phyloP scores from a whole-genome alignment of 2,113 vertebrate species.

The Delphinapterus leucas region DNA sequence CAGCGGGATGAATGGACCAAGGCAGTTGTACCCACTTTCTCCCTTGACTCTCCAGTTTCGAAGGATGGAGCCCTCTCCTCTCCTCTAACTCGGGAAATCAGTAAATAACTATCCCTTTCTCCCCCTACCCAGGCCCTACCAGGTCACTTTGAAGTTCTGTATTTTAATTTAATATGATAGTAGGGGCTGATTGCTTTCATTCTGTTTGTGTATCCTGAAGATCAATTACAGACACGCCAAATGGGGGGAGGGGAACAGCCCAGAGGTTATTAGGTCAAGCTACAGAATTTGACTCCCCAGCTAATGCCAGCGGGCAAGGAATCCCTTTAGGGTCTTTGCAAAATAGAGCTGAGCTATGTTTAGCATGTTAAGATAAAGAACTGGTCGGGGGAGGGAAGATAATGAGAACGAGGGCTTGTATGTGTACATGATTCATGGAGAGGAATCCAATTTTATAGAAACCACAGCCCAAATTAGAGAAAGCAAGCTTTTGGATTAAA shows the following conservation, averaged over 20 bases:
- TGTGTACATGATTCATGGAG: slow-evolving; percentile 78
- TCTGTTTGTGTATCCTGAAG: background rate
- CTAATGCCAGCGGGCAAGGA: slow-evolving; percentile 63
- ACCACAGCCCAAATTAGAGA: slow-evolving; percentile 82
- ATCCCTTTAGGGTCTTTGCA: slow-evolving; percentile 69
- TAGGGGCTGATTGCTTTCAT: background rate
- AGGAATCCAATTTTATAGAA: slow-evolving; percentile 80
- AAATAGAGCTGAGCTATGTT: slow-evolving; percentile 73
- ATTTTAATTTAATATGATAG: background rate
- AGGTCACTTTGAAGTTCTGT: background rate
- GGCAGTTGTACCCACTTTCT: background rate
- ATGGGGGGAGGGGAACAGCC: background rate
- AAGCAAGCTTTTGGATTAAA: slow-evolving; percentile 81
- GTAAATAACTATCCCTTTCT: background rate
- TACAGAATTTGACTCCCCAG: slow-evolving; percentile 57
- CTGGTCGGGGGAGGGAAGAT: slow-evolving; percentile 12
- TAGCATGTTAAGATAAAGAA: slow-evolving; percentile 68
- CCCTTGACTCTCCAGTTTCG: background rate
- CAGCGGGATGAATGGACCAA: background rate
- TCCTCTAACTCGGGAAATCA: background rate
- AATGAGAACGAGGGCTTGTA: slow-evolving; percentile 39
- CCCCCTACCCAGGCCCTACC: fast-evolving
- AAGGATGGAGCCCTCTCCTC: background rate
- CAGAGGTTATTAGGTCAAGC: background rate
- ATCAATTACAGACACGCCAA: background rate